These are phyloP conservation scores for Zygogramma bicolorata DNA, from an alignment of 2,888 invertebrate genomes.

Conservation along the genomic window DNA sequence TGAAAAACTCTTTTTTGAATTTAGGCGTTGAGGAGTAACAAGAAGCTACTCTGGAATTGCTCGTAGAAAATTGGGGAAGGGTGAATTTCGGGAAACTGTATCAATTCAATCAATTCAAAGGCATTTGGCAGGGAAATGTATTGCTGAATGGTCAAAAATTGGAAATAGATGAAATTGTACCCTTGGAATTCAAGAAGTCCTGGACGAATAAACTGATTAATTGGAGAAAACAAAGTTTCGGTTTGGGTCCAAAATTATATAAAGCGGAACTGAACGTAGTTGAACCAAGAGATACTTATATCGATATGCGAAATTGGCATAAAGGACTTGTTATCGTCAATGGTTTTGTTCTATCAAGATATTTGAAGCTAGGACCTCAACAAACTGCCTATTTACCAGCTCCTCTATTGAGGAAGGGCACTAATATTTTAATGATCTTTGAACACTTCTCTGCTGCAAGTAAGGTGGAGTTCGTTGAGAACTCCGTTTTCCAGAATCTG, in stretches of 20 bases:
- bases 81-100: slow-evolving; percentile 70
- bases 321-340: slow-evolving; percentile 89
- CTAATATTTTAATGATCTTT: slow-evolving; percentile 61
- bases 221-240: slow-evolving; percentile 54
- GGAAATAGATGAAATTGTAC: slow-evolving; percentile 64
- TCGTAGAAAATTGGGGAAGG: slow-evolving; percentile 85
- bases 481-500: slow-evolving; percentile 49
- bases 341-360: slow-evolving; percentile 87
- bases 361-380: slow-evolving; percentile 83
- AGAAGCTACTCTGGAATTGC: slow-evolving; percentile 63
- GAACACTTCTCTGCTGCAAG: slow-evolving; percentile 59
- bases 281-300: slow-evolving; percentile 78
- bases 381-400: slow-evolving; percentile 86
- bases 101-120: slow-evolving; percentile 65
- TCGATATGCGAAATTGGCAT: slow-evolving; percentile 83
- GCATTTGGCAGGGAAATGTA: slow-evolving; percentile 61
- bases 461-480: slow-evolving; percentile 51
- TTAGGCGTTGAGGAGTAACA: slow-evolving; percentile 39
- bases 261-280: slow-evolving; percentile 64
- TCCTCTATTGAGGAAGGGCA: slow-evolving; percentile 73
- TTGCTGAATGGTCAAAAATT: slow-evolving; percentile 59
- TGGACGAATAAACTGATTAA: slow-evolving; percentile 60
- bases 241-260: slow-evolving; percentile 71
- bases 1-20: slow-evolving; percentile 54
- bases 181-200: slow-evolving; percentile 66